Conservation (phyloP, 2,888 invertebrate genomes). For the Rhagium mordax region DNA sequence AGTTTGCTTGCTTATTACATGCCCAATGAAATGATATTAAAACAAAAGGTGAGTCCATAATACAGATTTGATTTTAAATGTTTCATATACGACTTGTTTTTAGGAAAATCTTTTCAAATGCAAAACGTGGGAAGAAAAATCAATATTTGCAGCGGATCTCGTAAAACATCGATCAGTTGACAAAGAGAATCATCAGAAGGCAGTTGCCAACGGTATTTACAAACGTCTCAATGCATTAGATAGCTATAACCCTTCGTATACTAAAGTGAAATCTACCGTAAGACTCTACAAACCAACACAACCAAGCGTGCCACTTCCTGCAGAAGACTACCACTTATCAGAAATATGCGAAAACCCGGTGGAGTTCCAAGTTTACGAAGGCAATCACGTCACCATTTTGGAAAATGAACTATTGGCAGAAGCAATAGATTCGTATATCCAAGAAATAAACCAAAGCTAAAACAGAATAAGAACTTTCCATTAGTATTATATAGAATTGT, state of each 20-base stretch:
- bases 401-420: neutral
- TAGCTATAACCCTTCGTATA: constrained; percentile 42
- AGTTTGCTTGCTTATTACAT: constrained; percentile 70
- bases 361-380: neutral
- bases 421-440: no score
- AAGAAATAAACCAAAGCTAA: no score
- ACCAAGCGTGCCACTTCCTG: neutral
- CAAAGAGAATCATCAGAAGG: no score
- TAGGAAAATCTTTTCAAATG: constrained; percentile 40
- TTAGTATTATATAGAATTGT: no score
- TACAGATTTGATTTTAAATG: neutral
- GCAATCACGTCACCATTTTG: neutral
- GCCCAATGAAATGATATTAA: constrained; percentile 68
- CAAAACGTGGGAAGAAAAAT: constrained; percentile 34
- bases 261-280: constrained; percentile 57
- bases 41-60: constrained; percentile 62
- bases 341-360: neutral
- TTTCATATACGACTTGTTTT: constrained; percentile 2
- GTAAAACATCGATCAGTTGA: neutral
- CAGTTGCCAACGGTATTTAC: neutral
- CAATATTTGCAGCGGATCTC: constrained; percentile 15
- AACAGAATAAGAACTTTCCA: no score
- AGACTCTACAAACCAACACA: neutral
- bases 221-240: neutral
- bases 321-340: neutral